These are phyloP conservation scores for Spodoptera frugiperda DNA, from an alignment of 1,140 invertebrate species.

Conservation along the genomic window DNA sequence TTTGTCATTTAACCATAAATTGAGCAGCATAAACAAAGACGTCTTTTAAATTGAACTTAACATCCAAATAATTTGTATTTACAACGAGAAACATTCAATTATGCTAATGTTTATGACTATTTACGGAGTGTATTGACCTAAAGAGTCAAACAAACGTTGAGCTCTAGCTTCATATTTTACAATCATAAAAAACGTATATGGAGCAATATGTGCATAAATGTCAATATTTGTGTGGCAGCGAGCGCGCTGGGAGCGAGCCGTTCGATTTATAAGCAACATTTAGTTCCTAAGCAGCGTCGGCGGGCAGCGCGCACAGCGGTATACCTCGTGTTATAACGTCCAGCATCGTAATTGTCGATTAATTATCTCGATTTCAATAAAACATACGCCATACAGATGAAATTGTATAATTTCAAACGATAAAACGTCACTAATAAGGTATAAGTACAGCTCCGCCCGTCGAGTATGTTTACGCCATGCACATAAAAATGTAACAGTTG, in stretches of 20 bases:
- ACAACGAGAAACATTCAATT: slow-evolving; percentile 80
- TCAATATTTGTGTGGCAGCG: slow-evolving; percentile 76
- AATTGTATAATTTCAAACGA: slow-evolving; percentile 79
- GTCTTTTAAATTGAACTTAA: slow-evolving; percentile 61
- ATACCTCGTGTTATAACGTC: slow-evolving; percentile 71
- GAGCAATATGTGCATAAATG: slow-evolving; percentile 86
- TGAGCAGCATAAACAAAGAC: slow-evolving; percentile 73
- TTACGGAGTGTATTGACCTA: slow-evolving; percentile 74
- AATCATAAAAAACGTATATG: slow-evolving; percentile 84
- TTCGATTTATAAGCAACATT: slow-evolving; percentile 75
- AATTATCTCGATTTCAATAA: slow-evolving; percentile 84
- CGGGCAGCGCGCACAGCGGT: slow-evolving; percentile 76
- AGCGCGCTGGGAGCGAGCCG: slow-evolving; percentile 56
- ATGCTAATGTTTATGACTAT: slow-evolving; percentile 83
- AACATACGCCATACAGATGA: slow-evolving; percentile 78
- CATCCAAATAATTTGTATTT: slow-evolving; percentile 76
- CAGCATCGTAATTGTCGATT: slow-evolving; percentile 84
- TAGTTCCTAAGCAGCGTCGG: slow-evolving; percentile 67
- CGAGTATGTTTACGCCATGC: slow-evolving; percentile 57
- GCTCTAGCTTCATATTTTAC: slow-evolving; percentile 83
- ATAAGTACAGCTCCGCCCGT: slow-evolving; percentile 67
- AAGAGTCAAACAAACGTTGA: slow-evolving; percentile 70
- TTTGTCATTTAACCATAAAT: slow-evolving; percentile 70
- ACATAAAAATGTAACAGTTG: slow-evolving; percentile 71
- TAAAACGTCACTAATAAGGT: slow-evolving; percentile 76